Evolutionary conservation across 2,797 vertebrate genomes (phyloP).

Genomic region (Pantherophis vulpinus): DNA sequence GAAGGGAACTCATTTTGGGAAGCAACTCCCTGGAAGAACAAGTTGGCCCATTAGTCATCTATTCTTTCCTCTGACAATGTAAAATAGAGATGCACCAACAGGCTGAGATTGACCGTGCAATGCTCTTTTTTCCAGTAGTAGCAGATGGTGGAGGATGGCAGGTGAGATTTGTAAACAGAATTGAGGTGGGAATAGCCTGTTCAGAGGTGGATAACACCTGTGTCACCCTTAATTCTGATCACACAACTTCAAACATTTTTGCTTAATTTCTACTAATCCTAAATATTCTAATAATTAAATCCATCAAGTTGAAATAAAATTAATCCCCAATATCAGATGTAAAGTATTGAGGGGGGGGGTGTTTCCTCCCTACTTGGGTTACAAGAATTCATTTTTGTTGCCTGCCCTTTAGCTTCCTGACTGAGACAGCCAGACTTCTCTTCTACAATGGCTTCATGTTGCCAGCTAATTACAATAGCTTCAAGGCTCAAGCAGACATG

Average conservation of each 20-base stretch:
- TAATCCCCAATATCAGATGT: background rate
- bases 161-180: background rate
- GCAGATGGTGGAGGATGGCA: background rate
- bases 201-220: background rate
- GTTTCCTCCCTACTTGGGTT: background rate
- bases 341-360: background rate
- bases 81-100: background rate
- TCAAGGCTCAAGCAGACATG: background rate
- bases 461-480: background rate
- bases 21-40: background rate
- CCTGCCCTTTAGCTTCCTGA: background rate
- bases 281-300: background rate
- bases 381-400: background rate
- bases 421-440: background rate
- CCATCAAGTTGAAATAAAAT: background rate
- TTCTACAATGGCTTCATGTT: background rate
- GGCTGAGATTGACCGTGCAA: background rate
- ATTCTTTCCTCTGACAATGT: background rate
- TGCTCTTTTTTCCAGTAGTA: background rate
- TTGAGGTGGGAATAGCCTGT: background rate
- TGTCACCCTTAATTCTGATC: background rate
- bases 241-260: background rate
- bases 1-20: background rate
- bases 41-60: background rate
- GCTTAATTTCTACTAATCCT: background rate